These are phyloP conservation scores for Platyura marginata DNA, from an alignment of 1,140 invertebrate genomes.

Conservation along the genomic window DNA sequence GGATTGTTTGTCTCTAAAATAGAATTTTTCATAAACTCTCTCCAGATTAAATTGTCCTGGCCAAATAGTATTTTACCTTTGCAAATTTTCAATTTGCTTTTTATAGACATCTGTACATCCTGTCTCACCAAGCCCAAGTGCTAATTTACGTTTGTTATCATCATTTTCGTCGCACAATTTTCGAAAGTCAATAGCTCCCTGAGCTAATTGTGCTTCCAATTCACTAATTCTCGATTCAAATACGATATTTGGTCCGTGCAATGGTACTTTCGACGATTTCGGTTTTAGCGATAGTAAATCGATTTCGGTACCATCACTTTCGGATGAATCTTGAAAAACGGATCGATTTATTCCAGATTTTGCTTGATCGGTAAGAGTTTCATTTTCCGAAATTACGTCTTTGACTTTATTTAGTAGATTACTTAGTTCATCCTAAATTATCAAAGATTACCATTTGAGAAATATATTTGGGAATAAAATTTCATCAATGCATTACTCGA, in stretches of 20 bases:
- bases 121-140: conserved; percentile 28
- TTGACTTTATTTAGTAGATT: conserved; percentile 59
- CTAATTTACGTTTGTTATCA: conserved; percentile 35
- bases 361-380: conserved; percentile 51
- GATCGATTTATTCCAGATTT: conserved; percentile 28
- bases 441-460: too few relatives aligned
- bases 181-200: conserved; percentile 51
- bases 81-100: conserved; percentile 43
- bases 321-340: conserved; percentile 13
- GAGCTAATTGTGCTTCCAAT: conserved; percentile 58
- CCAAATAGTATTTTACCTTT: conserved; percentile 38
- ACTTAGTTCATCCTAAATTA: conserved; percentile 39
- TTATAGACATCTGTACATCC: conserved; percentile 33
- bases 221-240: conserved; percentile 70
- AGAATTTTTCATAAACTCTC: neutral
- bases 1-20: conserved; percentile 41
- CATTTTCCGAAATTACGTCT: conserved; percentile 64
- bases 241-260: conserved; percentile 47
- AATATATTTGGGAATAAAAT: too few relatives aligned
- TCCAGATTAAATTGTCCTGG: neutral
- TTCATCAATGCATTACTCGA: conserved; percentile 28
- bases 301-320: conserved; percentile 28
- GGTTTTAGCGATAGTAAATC: conserved; percentile 17
- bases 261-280: conserved; percentile 12
- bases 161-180: conserved; percentile 49